Evolutionary conservation across 2,888 invertebrate species (phyloP), one percentile per base, ranked within the genome.

Genomic region (Octodonta nipae): DNA sequence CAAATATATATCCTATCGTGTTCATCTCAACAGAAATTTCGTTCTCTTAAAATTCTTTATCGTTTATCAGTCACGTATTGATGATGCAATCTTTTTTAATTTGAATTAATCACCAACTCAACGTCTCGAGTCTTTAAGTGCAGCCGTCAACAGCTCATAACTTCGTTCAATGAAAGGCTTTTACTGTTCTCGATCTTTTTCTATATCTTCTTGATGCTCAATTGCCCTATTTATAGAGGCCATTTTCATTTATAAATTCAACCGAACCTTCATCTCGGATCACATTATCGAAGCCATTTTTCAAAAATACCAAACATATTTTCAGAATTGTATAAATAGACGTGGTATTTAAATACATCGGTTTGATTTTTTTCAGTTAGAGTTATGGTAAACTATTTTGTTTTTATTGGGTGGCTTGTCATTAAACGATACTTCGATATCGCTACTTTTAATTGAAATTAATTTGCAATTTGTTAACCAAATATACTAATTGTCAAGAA

Each of bases 81-180:
- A 35, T 43, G 41, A 37, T 35, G 43, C 43, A 42, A 43, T 40
- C 33, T 37, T 42, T n/a, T n/a, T 37, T 35, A 37, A 36, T 35
- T 35, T 31, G 40, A 38, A 43, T 40, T 38, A 40, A 42, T 43
- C 43, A 42, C 27, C 28, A 30, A 39, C 40, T 49, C 49, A 46
- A 34, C 49, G 43, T 40, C 29, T 22, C n/a, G 28, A 2, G 25
- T 29, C 32, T 36, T 35, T 46, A 49, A 52, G 52, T 52, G 52
- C 42, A 39, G 35, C 44, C 46, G 44, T 52, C 49, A 41, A 39
- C 52, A 49, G 45, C 46, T 49, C 49, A 47, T 51, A 52, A 52
- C 42, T 28, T 45, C 33, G 34, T 30, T 37, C 38, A 45, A 42
- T 45, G 43, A 44, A 47, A 43, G 35, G 40, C 37, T 43, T 43